Base-by-base conservation (phyloP, 2,888 invertebrate species). In the Abscondita cerata region DNA sequence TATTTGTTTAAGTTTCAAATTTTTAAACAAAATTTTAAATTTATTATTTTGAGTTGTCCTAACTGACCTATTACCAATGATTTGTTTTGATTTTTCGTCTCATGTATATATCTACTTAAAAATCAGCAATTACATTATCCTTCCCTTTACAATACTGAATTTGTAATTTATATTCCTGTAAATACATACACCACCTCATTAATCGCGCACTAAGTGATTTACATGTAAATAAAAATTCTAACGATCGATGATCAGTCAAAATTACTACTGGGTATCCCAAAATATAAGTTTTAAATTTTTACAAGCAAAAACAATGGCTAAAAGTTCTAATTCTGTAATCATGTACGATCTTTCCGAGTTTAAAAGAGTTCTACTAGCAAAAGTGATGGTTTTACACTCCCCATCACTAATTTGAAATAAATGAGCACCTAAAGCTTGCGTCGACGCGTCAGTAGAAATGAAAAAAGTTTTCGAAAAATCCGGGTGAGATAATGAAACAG, bases 251-350 rank as follows among this genome's bases (percentile, higher is more conserved):
- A 48, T 60, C 60, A 5, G 60, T 55, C 2, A 25, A 4, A 1
- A 60, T n/a, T 4, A 48, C 34, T 11, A 36, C 25, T 1, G 20
- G 15, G 19, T 20, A 19, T 1, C 50, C 53, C 1, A 60, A 11
- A 31, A 60, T 15, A 11, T 44, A 60, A 6, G 6, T 20, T 1
- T 48, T 4, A 15, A 52, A 59, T 59, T 59, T 52, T n/a, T n/a
- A n/a, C n/a, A n/a, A n/a, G n/a, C n/a, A n/a, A 36, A 58, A 58
- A 51, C 52, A 2, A 58, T 52, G 16, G 16, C 52, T n/a, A 58
- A 25, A 1, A 52, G 15, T 52, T 58, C 58, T 18, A 58, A n/a
- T 52, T 58, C 58, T 1, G 52, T 58, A 9, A 33, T 44, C 8
- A 16, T 50, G 31, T 41, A 58, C 5, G 12, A 6, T 25, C 34